These are phyloP conservation scores for Morpho helenor DNA, from an alignment of 2,888 invertebrate species.

Conservation along the genomic window DNA sequence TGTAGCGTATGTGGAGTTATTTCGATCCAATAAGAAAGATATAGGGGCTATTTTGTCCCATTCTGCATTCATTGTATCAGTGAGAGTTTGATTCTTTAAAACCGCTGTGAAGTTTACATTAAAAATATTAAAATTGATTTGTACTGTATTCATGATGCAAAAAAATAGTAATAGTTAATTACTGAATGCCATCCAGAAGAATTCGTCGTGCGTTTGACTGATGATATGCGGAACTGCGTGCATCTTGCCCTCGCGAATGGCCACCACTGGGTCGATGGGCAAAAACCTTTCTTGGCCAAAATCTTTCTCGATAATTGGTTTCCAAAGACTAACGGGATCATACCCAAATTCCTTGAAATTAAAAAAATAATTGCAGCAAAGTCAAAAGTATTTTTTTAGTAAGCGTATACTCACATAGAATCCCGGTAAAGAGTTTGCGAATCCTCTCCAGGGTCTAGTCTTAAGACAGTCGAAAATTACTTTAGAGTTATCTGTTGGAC, in stretches of 20 bases:
- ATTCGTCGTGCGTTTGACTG: constrained; percentile 83
- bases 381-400: no score
- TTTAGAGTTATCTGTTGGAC: constrained; percentile 72
- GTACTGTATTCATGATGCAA: no score
- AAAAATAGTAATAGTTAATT: constrained; percentile 34
- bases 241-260: constrained; percentile 78
- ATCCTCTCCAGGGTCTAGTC: constrained; percentile 59
- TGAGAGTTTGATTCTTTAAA: constrained; percentile 63
- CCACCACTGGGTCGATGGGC: constrained; percentile 77
- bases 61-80: constrained; percentile 75
- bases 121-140: no score
- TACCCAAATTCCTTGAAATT: constrained; percentile 70
- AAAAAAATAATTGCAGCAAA: background rate
- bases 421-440: constrained; percentile 64
- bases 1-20: constrained; percentile 31
- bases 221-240: constrained; percentile 82
- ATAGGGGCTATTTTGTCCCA: constrained; percentile 83
- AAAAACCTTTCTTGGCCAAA: constrained; percentile 84
- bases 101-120: constrained; percentile 5
- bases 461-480: constrained; percentile 81
- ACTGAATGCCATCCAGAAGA: constrained; percentile 81
- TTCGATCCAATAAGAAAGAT: constrained; percentile 80
- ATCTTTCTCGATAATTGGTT: constrained; percentile 82
- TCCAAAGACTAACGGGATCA: constrained; percentile 79
- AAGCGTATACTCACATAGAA: constrained; percentile 54